Base-by-base conservation (phyloP, 2,888 invertebrate genomes). In the Carabus problematicus region DNA sequence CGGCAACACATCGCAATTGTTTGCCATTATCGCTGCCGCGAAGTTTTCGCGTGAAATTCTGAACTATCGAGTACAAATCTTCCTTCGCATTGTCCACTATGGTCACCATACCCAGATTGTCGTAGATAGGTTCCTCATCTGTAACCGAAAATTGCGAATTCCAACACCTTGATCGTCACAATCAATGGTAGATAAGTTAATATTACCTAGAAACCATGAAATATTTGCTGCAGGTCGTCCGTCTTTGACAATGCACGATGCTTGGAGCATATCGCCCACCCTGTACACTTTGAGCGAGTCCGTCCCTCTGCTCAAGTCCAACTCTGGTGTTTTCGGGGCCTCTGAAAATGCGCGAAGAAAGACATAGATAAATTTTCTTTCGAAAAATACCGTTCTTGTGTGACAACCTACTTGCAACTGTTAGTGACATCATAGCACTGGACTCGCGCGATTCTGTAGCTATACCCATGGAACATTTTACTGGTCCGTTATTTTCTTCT, bases 141-240 rank as follows among this genome's bases (percentile, higher is more conserved):
- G 78, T 8, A 78, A 56, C 47, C n/a, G 8, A 8, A 11, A 4
- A 56, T 8, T 19, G 29, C 0, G 3, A 6, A 56, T 29, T 56
- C 18, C 18, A 39, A 19, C 0, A 8, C 9, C 29, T 8, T 56
- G 12, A 56, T n/a, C 19, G 39, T 11, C 8, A 6, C n/a, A 56
- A 56, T 56, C n/a, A n/a, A 39, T 39, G 9, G 56, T 14, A 54
- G n/a, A 16, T 54, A 3, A 11, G n/a, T 12, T 8, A 54, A 64
- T 75, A 78, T 78, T 81, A 89, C 89, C 89, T 55, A 93, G 79
- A 75, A 83, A 89, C 87, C 93, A 91, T n/a, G 86, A 85, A 73
- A 93, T 88, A 75, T 89, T 91, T 0, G 93, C 91, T 0, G 89
- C 88, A 0, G 93, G 93, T 75, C 92, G 83, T 3, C 91, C 92